Percentiles rank a stretch among this genome's conserved stretches.
These are phyloP conservation scores for Nymphalis io DNA, from an alignment of 1,140 invertebrate species.

Conservation along the genomic window DNA sequence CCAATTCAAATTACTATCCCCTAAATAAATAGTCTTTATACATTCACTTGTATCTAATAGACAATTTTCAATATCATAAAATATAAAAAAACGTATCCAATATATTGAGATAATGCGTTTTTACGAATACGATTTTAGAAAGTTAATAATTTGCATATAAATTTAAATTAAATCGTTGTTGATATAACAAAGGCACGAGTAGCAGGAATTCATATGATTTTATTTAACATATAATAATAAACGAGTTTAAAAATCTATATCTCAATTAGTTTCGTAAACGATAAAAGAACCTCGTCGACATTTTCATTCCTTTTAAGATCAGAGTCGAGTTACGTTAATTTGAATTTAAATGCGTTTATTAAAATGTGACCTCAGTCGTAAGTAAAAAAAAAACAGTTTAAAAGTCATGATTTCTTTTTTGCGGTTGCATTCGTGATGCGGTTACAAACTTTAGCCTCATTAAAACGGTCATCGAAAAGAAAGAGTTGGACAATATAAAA, in stretches of 20 bases:
- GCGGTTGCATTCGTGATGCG: slow-evolving; percentile 36
- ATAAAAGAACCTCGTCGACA: slow-evolving; percentile 10
- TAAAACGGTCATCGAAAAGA: slow-evolving; percentile 25
- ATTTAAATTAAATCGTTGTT: too few species aligned
- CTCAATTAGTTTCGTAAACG: background rate
- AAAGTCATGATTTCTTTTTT: slow-evolving; percentile 37
- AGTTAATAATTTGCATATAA: too few species aligned
- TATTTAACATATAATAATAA: background rate
- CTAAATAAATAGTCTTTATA: too few species aligned
- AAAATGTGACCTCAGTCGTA: slow-evolving; percentile 31
- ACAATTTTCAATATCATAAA: too few species aligned
- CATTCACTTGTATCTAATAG: too few species aligned
- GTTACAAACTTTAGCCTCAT: slow-evolving; percentile 39
- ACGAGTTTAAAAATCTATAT: background rate
- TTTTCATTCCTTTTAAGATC: slow-evolving; percentile 29
- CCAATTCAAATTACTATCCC: too few species aligned
- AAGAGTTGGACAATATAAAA: slow-evolving; percentile 16
- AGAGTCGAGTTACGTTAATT: slow-evolving; percentile 31
- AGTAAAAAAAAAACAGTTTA: slow-evolving; percentile 18
- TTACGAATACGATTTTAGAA: too few species aligned
- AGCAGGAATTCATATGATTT: background rate
- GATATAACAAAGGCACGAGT: too few species aligned
- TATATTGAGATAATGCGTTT: too few species aligned
- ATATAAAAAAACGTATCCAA: too few species aligned
- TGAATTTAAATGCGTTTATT: slow-evolving; percentile 37